These are phyloP conservation scores for Orthosia gracilis DNA, from an alignment of 2,888 invertebrate genomes.

Conservation along the genomic window DNA sequence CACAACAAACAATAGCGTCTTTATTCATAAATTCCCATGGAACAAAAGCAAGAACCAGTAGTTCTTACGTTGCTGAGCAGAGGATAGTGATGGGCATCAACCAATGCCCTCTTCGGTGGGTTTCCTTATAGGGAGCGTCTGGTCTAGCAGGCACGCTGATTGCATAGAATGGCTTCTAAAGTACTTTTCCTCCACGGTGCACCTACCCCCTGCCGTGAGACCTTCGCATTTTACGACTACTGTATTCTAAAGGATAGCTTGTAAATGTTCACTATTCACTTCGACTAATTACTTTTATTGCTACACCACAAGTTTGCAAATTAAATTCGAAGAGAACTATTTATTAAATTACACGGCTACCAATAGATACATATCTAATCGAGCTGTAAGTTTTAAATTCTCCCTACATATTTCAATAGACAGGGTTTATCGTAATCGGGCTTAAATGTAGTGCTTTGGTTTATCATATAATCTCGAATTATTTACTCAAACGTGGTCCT, in stretches of 20 bases:
- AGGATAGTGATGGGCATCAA: constrained; percentile 62
- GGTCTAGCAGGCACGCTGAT: constrained; percentile 67
- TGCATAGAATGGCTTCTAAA: constrained; percentile 68
- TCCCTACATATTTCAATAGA: constrained; percentile 14
- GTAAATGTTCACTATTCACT: constrained; percentile 5
- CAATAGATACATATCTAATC: constrained; percentile 44
- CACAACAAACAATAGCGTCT: constrained; percentile 44
- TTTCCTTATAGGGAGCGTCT: constrained; percentile 73
- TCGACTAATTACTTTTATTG: constrained; percentile 37
- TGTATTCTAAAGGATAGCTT: constrained; percentile 13
- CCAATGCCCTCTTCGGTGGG: constrained; percentile 57
- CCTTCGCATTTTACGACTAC: constrained; percentile 30
- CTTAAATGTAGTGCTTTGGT: constrained; percentile 25
- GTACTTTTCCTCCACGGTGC: constrained; percentile 63
- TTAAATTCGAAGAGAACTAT: constrained; percentile 19
- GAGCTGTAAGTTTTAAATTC: constrained; percentile 34
- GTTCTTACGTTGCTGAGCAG: constrained; percentile 57
- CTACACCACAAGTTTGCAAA: constrained; percentile 31
- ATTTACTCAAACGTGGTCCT: constrained; percentile 4
- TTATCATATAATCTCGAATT: constrained; percentile 26
- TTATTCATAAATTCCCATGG: constrained; percentile 56
- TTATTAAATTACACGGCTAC: constrained; percentile 35
- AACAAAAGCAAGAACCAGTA: constrained; percentile 48
- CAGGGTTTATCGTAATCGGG: constrained; percentile 36
- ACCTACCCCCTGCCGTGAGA: constrained; percentile 50